A percentile compares a stretch with the other conserved stretches of the same genome.
Conservation (phyloP, 2,797 vertebrate genomes). For the Microctenopoma lineatum region DNA sequence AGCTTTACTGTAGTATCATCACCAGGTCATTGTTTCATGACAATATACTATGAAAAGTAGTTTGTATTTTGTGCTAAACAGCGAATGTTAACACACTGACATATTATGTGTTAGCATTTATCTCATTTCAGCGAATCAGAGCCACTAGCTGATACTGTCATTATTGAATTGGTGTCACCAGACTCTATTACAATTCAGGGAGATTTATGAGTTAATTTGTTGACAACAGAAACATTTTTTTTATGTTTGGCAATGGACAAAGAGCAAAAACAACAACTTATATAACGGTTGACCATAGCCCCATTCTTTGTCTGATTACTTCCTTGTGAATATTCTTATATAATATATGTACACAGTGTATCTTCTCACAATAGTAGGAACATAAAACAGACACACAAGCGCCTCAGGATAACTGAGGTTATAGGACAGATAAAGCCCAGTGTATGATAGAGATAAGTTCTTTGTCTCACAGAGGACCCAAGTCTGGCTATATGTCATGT, state of each 20-base stretch:
- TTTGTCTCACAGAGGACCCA: constrained; percentile 17
- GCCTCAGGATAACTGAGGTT: constrained; percentile 16
- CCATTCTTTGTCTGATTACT: not conserved
- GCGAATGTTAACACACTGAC: too few relatives aligned
- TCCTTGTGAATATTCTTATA: not conserved
- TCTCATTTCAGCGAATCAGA: too few relatives aligned
- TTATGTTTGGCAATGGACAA: constrained; percentile 4
- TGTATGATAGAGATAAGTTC: not conserved
- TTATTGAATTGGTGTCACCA: not conserved
- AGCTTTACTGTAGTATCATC: too few relatives aligned
- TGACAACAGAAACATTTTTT: not conserved
- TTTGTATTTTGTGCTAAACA: too few relatives aligned
- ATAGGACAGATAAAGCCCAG: constrained; percentile 21
- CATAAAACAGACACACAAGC: constrained; percentile 7
- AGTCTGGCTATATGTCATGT: constrained; percentile 39
- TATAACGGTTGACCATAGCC: not conserved
- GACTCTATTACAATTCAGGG: not conserved
- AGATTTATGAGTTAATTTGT: not conserved
- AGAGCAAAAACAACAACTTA: not conserved
- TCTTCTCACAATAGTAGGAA: not conserved
- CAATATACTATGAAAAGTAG: too few relatives aligned
- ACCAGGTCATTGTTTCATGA: too few relatives aligned
- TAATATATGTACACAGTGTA: not conserved
- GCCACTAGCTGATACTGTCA: too few relatives aligned
- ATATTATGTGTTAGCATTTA: too few relatives aligned